Evolutionary conservation across 2,113 vertebrate species (phyloP).

Genomic region (Excalfactoria chinensis): DNA sequence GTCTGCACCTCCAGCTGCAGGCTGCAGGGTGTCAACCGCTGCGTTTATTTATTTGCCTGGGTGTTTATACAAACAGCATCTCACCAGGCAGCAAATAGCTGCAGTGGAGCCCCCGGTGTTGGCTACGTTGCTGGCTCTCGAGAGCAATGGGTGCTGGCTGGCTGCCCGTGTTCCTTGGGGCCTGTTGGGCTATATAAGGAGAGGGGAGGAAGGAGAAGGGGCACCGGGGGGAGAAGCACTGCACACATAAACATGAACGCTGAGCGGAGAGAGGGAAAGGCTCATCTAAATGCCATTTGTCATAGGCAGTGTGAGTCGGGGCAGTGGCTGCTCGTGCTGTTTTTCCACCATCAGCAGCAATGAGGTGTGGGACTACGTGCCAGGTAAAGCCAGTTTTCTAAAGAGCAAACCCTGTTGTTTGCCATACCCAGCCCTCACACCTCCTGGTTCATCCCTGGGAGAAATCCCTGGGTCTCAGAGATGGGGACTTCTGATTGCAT

Average conservation of each 20-base stretch:
- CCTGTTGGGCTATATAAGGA: constrained; percentile 50
- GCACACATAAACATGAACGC: rapidly evolving
- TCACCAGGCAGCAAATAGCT: neutral
- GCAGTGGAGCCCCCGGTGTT: neutral
- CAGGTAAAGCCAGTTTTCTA: neutral
- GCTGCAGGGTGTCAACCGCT: neutral
- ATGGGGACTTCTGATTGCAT: neutral
- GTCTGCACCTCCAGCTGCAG: neutral
- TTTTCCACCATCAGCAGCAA: neutral
- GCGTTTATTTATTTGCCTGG: neutral
- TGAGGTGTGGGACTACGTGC: rapidly evolving
- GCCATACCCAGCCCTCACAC: neutral
- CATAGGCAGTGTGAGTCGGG: rapidly evolving
- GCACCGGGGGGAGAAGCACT: neutral
- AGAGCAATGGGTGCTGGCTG: neutral
- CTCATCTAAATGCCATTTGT: no score
- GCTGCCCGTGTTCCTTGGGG: constrained; percentile 7
- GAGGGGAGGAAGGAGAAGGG: neutral
- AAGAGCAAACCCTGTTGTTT: neutral
- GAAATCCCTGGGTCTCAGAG: neutral
- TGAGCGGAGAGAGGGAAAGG: neutral
- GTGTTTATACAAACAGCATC: neutral
- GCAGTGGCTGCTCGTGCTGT: neutral
- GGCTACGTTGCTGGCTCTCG: neutral
- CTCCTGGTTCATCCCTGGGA: rapidly evolving